These are phyloP conservation scores for Probosciger aterrimus DNA, from an alignment of 2,113 vertebrate genomes.

Conservation along the genomic window DNA sequence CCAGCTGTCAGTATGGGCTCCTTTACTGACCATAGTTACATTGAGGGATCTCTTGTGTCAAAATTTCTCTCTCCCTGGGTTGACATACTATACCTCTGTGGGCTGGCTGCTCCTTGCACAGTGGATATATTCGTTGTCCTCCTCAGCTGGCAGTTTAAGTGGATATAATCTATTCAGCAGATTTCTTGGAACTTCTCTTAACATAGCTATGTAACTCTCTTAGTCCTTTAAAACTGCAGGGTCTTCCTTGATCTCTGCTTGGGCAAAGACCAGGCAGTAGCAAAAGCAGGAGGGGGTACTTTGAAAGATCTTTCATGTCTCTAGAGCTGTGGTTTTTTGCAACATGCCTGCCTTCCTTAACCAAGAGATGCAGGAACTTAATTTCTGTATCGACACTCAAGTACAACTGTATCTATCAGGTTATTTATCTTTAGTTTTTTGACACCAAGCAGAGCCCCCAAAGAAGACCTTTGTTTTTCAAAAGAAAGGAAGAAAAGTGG, in stretches of 20 bases:
- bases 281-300: background rate
- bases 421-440: background rate
- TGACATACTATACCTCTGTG: background rate
- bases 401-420: accelerated
- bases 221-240: background rate
- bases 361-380: background rate
- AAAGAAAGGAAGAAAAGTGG: background rate
- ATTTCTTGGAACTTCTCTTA: constrained; percentile 30
- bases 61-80: background rate
- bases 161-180: constrained; percentile 17
- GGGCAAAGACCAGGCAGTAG: background rate
- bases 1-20: background rate
- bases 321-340: background rate
- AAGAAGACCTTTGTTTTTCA: background rate
- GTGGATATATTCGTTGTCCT: background rate
- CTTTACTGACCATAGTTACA: background rate
- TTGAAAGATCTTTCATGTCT: background rate
- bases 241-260: background rate
- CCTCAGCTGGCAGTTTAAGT: background rate
- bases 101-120: background rate
- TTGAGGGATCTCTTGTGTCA: background rate
- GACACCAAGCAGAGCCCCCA: background rate
- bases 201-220: background rate
- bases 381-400: background rate
- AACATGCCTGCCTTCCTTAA: background rate